These are phyloP conservation scores for Chaetoderma sp. DNA, from an alignment of 2,888 invertebrate genomes.

Conservation along the genomic window DNA sequence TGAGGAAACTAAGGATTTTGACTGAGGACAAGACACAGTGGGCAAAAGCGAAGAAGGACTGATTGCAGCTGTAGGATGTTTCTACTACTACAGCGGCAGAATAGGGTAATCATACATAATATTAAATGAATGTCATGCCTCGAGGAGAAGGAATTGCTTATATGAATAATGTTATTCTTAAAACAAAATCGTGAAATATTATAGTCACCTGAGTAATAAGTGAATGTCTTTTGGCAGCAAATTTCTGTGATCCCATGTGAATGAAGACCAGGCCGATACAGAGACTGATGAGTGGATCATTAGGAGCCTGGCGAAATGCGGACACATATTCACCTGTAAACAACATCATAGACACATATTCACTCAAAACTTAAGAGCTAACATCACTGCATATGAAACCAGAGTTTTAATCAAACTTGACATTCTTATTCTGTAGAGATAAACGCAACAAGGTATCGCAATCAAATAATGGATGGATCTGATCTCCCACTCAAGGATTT, in stretches of 20 bases:
- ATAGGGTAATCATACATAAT: too few species aligned
- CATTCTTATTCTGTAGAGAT: not conserved
- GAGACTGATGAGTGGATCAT: slow-evolving; percentile 80
- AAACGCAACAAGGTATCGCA: too few species aligned
- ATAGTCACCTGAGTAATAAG: slow-evolving; percentile 78
- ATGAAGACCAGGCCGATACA: slow-evolving; percentile 82
- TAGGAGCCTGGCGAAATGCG: slow-evolving; percentile 77
- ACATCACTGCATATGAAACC: not conserved
- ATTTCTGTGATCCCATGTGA: slow-evolving; percentile 87
- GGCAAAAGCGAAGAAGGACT: not conserved
- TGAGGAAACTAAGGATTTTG: not conserved
- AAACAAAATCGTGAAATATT: not conserved
- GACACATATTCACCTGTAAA: slow-evolving; percentile 80
- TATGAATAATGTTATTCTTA: not conserved
- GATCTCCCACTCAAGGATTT: too few species aligned
- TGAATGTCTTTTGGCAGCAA: slow-evolving; percentile 82
- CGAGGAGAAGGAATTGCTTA: not conserved
- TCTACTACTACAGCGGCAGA: too few species aligned
- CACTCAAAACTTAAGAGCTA: slow-evolving; percentile 71
- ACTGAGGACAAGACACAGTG: not conserved
- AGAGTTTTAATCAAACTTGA: too few species aligned
- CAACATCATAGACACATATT: too few species aligned
- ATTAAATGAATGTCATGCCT: not conserved
- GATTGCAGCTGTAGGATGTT: too few species aligned
- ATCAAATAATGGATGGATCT: too few species aligned